Base-by-base conservation (phyloP, 1,140 invertebrate species). In the Plectus sambesii region DNA sequence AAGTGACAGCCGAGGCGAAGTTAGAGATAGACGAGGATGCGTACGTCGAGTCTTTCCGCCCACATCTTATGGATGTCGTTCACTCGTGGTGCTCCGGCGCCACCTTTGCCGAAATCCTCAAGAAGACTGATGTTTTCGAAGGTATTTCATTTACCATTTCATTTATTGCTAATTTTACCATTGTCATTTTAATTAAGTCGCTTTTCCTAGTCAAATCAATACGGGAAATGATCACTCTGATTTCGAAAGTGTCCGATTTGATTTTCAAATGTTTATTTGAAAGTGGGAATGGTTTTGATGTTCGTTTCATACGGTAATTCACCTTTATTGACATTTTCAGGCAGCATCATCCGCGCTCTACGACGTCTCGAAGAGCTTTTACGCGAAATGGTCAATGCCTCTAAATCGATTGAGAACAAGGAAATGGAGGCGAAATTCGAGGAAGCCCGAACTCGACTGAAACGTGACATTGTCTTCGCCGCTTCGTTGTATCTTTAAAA, bases 41-140 rank as follows among this genome's bases (percentile, higher is more conserved):
- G 6, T 99, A 98, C 73, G 84, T 96, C 5, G 82, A 87, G 39
- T 81, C 81, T 62, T 97, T 98, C 63, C 87, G 85, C 63, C 87
- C 88, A 17, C 87, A 80, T 59, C 76, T 99, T 26, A 97, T 98
- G 89, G 90, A 97, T 69, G 82, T 98, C n/a, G 87, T 97, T 17
- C 80, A 85, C 67, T 79, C 84, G 0, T 99, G 93, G 94, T 85
- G 86, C 62, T 88, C 88, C 62, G 92, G 92, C 19, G 79, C 83
- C 15, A 77, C 78, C n/a, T 99, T 99, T 71, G 73, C 82, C 50
- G 78, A 89, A 65, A 80, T 99, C 52, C 93, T 87, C 73, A 84
- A 87, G 74, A 93, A 93, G 82, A 96, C 90, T 0, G 87, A 96
- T 61, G 86, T 96, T 45, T 98, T 94, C 76, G 93, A 99, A 82